Base-by-base conservation (phyloP, 2,797 vertebrate species). In the Steatocranus sp. region DNA sequence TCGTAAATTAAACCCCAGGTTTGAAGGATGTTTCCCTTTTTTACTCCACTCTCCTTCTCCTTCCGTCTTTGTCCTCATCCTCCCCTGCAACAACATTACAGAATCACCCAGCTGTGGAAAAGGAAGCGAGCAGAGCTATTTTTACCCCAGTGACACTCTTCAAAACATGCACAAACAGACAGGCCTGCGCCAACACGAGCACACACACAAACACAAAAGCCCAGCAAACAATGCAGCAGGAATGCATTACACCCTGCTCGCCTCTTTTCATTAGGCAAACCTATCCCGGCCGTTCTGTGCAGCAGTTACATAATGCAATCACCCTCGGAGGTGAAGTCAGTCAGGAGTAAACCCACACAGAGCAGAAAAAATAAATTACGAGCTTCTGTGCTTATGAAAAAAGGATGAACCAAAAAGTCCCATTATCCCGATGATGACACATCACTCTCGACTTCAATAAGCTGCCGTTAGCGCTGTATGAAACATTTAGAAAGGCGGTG, bases 181-280 rank as follows among this genome's bases (percentile, higher is more conserved):
- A 75, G 46, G 79, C 85, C 84, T 36, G 27, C 12, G 10, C 68
- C 20, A 49, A 48, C 76, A 75, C 46, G 30, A n/a, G 17, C 36
- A 1, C 9, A 46, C 66, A 2, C 23, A 46, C 66, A 27, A 25
- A 43, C 20, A 68, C 63, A 61, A 9, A 79, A 30, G 84, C 89
- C 51, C 81, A 82, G 89, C 90, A 89, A 94, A 92, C 90, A 93
- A 94, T 92, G 91, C 2, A 83, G 90, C 91, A 90, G 89, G 90
- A 92, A 91, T 92, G 83, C 83, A 90, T 87, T 77, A 88, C 48
- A 76, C 81, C 78, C 61, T 36, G 32, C 68, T 78, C 32, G 12
- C 30, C 82, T 75, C 61, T 75, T 61, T 85, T 85, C 86, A 79
- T 80, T 81, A 76, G 86, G 66, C 82, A 77, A 92, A 87, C 83